Evolutionary conservation across 2,113 vertebrate species (phyloP), one percentile per base, ranked within the genome.

Genomic region (Saimiri boliviensis): DNA sequence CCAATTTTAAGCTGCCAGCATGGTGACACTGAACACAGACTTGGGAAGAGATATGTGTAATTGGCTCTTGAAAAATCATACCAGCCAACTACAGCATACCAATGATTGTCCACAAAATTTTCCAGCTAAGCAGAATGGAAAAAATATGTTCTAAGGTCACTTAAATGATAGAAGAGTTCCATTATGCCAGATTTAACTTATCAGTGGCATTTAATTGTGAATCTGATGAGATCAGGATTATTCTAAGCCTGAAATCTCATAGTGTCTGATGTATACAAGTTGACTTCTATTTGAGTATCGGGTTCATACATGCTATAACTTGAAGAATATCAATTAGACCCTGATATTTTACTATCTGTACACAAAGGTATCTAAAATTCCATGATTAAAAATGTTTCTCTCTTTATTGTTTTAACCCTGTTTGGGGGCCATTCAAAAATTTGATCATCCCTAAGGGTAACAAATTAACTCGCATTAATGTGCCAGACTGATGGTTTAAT

Each of bases 381-480:
- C 32, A 23, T 19, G 1, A 87, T 19, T 70, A 40, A 92, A 71
- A 84, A 68, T 40, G 6, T 91, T 93, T 70, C 45, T 47, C 30
- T 52, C 52, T 58, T 35, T 73, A 79, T 27, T 32, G 79, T 95
- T 37, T 66, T 37, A 92, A 93, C 9, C 16, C 40, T 86, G 11
- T 66, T 92, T 95, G 80, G 35, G 35, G 32, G 70, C n/a, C 37
- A 94, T 42, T 95, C 83, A 45, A 86, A 85, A 94, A 68, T 58
- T 21, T n/a, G 21, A n/a, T 21, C 25, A 92, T n/a, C 20, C 25
- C 27, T 70, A 63, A 92, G 12, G 19, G 1, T 68, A 82, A 84
- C 37, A 92, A 73, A 80, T 82, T 71, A 94, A 45, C 40, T 82
- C 89, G 6, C 27, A 94, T 74, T 23, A 56, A 66, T 60, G 7